phyloP scores from a whole-genome alignment of 2,797 vertebrate genomes.

The Oceanodroma leucorhoa region DNA sequence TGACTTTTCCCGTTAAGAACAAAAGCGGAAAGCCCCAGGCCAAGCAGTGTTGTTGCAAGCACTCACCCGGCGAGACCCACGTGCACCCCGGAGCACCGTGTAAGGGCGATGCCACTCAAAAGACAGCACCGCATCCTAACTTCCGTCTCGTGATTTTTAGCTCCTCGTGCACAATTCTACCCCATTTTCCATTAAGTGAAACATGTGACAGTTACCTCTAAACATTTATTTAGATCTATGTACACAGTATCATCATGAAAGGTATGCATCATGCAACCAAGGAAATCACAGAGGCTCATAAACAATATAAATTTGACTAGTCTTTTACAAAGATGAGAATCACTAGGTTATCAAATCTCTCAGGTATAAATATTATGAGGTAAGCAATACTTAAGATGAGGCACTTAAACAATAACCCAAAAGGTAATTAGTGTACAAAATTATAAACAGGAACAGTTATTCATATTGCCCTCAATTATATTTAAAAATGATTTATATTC shows the following conservation, averaged over 20 bases:
- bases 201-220: neutral
- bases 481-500: neutral
- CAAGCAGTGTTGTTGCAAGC: fast-evolving
- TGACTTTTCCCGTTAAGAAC: fast-evolving
- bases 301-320: constrained; percentile 3
- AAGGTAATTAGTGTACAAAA: constrained; percentile 23
- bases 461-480: neutral
- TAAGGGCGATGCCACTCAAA: neutral
- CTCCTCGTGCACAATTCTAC: neutral
- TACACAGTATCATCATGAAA: neutral
- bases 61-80: fast-evolving
- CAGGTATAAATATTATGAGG: constrained; percentile 49
- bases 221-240: constrained; percentile 10
- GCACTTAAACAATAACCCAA: constrained; percentile 59
- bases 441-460: neutral
- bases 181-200: neutral
- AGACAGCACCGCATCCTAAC: neutral
- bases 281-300: neutral
- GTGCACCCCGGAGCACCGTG: fast-evolving
- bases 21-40: fast-evolving
- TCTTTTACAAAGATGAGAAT: constrained; percentile 33
- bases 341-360: constrained; percentile 19
- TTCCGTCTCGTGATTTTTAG: neutral
- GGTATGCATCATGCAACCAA: neutral
- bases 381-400: constrained; percentile 53